Base-by-base conservation (phyloP, 2,113 vertebrate species). In the Boleophthalmus pectinirostris region DNA sequence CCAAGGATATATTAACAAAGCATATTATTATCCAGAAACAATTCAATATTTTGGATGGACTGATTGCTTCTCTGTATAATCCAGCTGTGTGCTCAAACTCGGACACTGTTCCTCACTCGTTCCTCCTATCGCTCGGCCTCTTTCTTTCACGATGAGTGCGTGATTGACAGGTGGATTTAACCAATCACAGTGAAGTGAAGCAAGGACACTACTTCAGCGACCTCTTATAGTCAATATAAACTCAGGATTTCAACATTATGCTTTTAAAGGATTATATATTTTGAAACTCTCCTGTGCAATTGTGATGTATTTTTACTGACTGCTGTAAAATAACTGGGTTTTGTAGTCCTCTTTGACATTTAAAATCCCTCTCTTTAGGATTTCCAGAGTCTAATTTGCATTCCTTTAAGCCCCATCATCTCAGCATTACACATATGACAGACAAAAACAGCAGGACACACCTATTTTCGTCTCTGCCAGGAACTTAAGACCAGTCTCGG, bases 361-460 rank as follows among this genome's bases (percentile, higher is more conserved):
- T 14, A 11, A 24, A 57, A 24, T 4, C 68, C 20, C 0, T 10
- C 46, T 64, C 71, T 11, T n/a, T 5, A 23, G 14, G 33, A 45
- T 47, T 47, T 64, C 53, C 61, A 61, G 60, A 29, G 69, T 68
- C 23, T 9, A 23, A 45, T 72, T 70, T 53, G 47, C 73, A 78
- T 86, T 84, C 65, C 54, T 85, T 38, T 33, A 58, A 70, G 23
- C 79, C 69, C 70, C 60, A 78, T 86, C 69, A 74, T 73, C 15
- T 18, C 1, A 72, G 83, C 78, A 81, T 92, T 89, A 86, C 76
- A 81, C 81, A 74, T 43, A 9, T 58, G 72, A 74, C 57, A 38
- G 51, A 71, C 61, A 61, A 47, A 76, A 79, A 73, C 61, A 3
- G 65, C 60, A 2, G 63, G 80, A 75, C 86, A 87, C 87, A 13